phyloP scores from a whole-genome alignment of 2,113 vertebrate genomes.

The Zeus faber region DNA sequence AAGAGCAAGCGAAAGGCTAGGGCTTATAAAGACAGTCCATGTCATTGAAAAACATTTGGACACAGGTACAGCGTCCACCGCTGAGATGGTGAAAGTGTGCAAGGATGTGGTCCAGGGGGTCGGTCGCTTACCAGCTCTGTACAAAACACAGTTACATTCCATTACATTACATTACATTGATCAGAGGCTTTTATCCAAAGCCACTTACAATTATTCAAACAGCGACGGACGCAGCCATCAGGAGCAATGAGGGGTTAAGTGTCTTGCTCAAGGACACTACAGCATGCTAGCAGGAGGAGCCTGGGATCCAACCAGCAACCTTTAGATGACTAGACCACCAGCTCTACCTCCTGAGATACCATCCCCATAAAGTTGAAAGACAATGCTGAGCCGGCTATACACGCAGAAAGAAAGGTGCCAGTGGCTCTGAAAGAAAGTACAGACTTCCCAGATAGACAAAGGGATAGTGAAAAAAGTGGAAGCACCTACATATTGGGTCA shows the following conservation, averaged over 20 bases:
- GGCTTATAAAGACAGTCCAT: background rate
- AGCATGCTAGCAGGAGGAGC: no score
- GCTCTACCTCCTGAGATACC: no score
- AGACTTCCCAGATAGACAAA: background rate
- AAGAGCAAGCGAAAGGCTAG: background rate
- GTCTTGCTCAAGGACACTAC: no score
- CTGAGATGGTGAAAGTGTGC: background rate
- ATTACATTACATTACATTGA: no score
- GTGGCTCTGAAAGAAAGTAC: background rate
- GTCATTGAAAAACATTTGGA: background rate
- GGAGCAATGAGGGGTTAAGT: no score
- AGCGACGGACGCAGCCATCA: no score
- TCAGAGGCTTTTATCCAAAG: no score
- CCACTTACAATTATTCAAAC: no score
- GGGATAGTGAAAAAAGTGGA: background rate
- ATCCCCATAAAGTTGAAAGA: no score
- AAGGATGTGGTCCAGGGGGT: no score
- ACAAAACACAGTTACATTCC: conserved; percentile 2
- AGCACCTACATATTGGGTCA: conserved; percentile 1
- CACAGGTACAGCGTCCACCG: background rate
- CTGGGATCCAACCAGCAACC: no score
- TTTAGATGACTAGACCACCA: no score
- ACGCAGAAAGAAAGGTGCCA: background rate
- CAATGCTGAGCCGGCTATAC: background rate
- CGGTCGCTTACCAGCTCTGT: background rate